Conservation (phyloP, 2,797 vertebrate genomes). For the Atherinosoma microstoma region DNA sequence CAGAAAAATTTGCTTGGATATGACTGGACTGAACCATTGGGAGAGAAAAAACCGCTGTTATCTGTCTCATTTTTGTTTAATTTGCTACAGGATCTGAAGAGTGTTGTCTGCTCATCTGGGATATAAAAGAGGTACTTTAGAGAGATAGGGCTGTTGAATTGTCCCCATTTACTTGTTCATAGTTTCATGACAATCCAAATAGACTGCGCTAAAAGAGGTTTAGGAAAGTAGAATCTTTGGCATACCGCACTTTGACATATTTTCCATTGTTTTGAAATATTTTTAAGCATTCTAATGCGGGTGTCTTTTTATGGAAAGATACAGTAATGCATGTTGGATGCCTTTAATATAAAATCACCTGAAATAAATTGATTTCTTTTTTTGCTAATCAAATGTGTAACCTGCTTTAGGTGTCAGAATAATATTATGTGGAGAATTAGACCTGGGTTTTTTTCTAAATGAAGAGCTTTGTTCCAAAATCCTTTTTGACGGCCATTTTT, state of each 20-base stretch:
- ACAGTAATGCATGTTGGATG: constrained; percentile 77
- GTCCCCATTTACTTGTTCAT: constrained; percentile 67
- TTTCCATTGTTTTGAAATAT: constrained; percentile 82
- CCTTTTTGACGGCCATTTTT: constrained; percentile 45
- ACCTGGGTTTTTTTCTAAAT: constrained; percentile 40
- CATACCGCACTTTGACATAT: constrained; percentile 86
- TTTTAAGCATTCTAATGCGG: constrained; percentile 82
- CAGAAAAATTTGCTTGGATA: constrained; percentile 57
- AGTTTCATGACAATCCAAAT: constrained; percentile 86
- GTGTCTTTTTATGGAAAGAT: constrained; percentile 79
- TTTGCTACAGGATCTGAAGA: constrained; percentile 63
- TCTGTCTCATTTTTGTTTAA: constrained; percentile 54
- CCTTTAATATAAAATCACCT: constrained; percentile 75
- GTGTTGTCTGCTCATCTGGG: constrained; percentile 68
- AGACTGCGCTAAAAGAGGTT: constrained; percentile 72
- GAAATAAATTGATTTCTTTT: constrained; percentile 54
- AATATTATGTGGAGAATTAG: constrained; percentile 66
- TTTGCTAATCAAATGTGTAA: constrained; percentile 64
- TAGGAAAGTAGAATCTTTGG: constrained; percentile 78
- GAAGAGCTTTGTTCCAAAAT: constrained; percentile 73
- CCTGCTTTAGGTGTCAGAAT: constrained; percentile 71
- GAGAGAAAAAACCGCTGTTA: constrained; percentile 58
- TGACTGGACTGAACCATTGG: constrained; percentile 63
- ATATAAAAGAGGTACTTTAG: constrained; percentile 78
- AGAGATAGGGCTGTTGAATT: constrained; percentile 70